phyloP scores from a whole-genome alignment of 2,888 invertebrate species.

The Aricia artaxerxes region DNA sequence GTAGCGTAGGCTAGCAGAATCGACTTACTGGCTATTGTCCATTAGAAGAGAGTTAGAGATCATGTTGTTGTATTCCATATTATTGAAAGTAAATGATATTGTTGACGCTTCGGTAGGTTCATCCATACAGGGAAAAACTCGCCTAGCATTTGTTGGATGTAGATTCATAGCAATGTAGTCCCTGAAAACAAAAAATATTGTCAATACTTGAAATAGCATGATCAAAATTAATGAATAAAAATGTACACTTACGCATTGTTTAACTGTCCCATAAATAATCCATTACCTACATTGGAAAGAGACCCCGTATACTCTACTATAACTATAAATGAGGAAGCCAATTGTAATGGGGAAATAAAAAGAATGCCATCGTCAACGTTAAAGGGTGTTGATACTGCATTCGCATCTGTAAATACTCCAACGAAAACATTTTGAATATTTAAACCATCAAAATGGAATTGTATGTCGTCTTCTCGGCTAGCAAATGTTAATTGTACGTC shows the following conservation, averaged over 20 bases:
- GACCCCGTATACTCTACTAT: conserved; percentile 57
- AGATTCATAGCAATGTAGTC: conserved; percentile 81
- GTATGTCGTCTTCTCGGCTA: conserved; percentile 50
- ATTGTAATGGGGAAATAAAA: conserved; percentile 45
- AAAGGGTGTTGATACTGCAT: conserved; percentile 44
- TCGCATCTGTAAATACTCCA: conserved; percentile 48
- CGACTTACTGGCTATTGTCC: conserved; percentile 55
- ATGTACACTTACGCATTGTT: conserved; percentile 45
- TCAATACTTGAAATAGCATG: neutral
- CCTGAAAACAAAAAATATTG: conserved; percentile 50
- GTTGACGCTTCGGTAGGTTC: conserved; percentile 73
- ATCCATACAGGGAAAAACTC: conserved; percentile 87
- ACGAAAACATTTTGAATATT: conserved; percentile 48
- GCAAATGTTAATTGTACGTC: conserved; percentile 44
- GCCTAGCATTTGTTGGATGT: conserved; percentile 80
- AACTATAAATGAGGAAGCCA: conserved; percentile 47
- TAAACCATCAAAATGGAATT: conserved; percentile 50
- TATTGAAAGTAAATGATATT: conserved; percentile 64
- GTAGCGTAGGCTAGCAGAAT: neutral
- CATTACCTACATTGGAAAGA: conserved; percentile 46
- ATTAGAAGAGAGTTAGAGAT: conserved; percentile 55
- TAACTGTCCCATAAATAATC: conserved; percentile 50
- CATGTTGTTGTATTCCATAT: conserved; percentile 51
- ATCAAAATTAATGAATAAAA: conserved; percentile 7
- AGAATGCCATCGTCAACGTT: conserved; percentile 46